Conservation (phyloP, 2,888 invertebrate species). For the Dicyrtoma fusca region DNA sequence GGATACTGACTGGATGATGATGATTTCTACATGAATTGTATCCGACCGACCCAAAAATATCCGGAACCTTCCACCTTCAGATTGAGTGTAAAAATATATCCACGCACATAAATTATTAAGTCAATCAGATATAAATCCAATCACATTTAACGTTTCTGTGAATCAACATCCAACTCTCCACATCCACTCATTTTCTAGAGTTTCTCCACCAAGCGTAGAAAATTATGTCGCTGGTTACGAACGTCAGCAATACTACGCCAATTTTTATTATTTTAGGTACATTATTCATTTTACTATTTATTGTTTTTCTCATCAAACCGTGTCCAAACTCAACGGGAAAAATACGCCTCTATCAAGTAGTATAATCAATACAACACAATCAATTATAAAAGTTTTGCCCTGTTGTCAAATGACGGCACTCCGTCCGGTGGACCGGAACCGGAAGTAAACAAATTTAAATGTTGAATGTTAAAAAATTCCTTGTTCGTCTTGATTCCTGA, state of each 20-base stretch:
- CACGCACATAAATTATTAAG: neutral
- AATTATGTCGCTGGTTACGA: constrained; percentile 44
- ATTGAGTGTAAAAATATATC: neutral
- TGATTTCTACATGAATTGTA: neutral
- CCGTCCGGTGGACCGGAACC: no score
- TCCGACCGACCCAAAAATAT: neutral
- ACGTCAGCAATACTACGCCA: constrained; percentile 36
- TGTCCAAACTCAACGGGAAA: no score
- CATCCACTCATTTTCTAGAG: neutral
- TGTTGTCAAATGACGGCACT: no score
- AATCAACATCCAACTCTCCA: no score
- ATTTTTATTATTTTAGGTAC: constrained; percentile 36
- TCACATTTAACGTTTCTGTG: no score
- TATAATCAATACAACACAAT: no score
- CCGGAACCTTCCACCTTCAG: neutral
- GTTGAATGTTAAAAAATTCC: no score
- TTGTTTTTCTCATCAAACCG: neutral
- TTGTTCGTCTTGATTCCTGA: no score
- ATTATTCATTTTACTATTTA: constrained; percentile 16
- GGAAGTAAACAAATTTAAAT: no score
- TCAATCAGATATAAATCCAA: no score
- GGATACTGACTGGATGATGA: neutral
- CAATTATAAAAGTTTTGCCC: no score
- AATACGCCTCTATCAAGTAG: no score
- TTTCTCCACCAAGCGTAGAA: constrained; percentile 43